phyloP scores from a whole-genome alignment of 2,797 vertebrate genomes.

The Zalophus californianus region DNA sequence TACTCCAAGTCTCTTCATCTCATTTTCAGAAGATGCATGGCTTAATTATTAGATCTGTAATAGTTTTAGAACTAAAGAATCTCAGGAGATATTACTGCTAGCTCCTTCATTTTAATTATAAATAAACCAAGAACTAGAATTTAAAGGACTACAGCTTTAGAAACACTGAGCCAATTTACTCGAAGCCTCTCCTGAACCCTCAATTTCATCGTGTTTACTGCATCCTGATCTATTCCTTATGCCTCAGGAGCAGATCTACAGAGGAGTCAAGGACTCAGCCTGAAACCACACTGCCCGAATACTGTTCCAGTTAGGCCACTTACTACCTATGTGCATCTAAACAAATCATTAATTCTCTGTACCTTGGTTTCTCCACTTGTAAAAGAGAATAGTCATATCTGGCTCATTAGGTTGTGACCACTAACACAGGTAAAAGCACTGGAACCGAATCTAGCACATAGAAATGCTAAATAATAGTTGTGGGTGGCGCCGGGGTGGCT shows the following conservation, averaged over 20 bases:
- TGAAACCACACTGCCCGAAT: background rate
- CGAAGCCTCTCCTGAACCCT: background rate
- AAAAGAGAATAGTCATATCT: background rate
- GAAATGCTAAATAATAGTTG: background rate
- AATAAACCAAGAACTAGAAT: background rate
- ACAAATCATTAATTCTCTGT: slow-evolving; percentile 8
- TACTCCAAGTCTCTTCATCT: background rate
- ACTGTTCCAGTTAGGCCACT: background rate
- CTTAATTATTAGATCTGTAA: background rate
- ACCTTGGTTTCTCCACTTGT: background rate
- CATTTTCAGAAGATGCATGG: slow-evolving; percentile 10
- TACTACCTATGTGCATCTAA: background rate
- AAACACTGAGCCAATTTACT: background rate
- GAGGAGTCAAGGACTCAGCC: background rate
- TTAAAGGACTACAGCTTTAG: background rate
- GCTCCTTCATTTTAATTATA: slow-evolving; percentile 17
- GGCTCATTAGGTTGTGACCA: background rate
- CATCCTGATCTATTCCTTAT: background rate
- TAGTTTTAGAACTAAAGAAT: slow-evolving; percentile 53
- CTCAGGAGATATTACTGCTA: background rate
- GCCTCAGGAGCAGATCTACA: background rate
- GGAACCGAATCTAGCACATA: background rate
- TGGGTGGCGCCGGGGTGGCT: too few relatives aligned
- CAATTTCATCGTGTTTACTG: background rate
- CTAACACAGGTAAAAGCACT: background rate